Percentiles rank a stretch among this genome's conserved stretches.
Conservation (phyloP, 1,140 invertebrate genomes). For the Drosophila chauvacae region DNA sequence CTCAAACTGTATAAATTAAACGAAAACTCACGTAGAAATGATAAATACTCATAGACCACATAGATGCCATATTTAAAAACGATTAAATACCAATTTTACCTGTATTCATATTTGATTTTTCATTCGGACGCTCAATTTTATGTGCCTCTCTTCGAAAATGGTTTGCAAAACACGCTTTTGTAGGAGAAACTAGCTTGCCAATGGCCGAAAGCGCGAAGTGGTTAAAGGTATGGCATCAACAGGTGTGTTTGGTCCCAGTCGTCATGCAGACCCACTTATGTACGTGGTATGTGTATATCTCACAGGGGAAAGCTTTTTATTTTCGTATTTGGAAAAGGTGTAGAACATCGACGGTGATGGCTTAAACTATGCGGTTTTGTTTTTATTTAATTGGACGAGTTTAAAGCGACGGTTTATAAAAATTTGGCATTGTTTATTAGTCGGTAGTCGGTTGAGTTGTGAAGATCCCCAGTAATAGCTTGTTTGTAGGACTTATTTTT, state of each 20-base stretch:
- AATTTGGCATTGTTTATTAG: conserved; percentile 59
- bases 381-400: conserved; percentile 46
- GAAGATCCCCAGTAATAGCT: background rate
- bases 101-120: conserved; percentile 80
- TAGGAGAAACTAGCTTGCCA: conserved; percentile 22
- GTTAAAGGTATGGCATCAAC: conserved; percentile 59
- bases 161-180: conserved; percentile 15
- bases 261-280: conserved; percentile 19
- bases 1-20: background rate
- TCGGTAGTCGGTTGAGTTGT: conserved; percentile 30
- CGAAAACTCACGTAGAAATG: background rate
- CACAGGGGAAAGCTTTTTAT: conserved; percentile 47
- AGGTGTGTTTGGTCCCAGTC: conserved; percentile 68
- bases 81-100: conserved; percentile 38
- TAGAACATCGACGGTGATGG: conserved; percentile 48
- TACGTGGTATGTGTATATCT: background rate
- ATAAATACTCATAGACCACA: background rate
- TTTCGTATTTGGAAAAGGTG: conserved; percentile 26
- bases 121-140: conserved; percentile 58
- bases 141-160: conserved; percentile 54
- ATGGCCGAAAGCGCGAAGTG: conserved; percentile 32
- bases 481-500: conserved; percentile 3
- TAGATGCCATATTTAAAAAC: background rate
- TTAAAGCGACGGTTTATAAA: conserved; percentile 51
- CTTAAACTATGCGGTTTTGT: background rate